Base-by-base conservation (phyloP, 2,797 vertebrate species). In the Neoniphon sammara region DNA sequence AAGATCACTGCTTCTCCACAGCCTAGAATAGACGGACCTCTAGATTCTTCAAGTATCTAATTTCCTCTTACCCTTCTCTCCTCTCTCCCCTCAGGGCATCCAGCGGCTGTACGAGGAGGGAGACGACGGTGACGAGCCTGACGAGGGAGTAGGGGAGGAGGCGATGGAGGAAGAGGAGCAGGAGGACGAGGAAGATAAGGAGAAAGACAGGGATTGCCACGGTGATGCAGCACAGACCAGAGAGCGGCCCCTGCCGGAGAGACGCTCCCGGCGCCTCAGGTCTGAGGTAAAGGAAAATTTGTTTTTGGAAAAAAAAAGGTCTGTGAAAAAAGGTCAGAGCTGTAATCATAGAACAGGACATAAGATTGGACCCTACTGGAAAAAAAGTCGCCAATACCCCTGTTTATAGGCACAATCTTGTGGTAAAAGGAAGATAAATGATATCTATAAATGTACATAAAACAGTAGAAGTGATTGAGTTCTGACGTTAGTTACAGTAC, bases 31-130 rank as follows among this genome's bases (percentile, higher is more conserved):
- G 20, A 47, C 15, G 0, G 11, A 15, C 44, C 20, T 54, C 20
- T 20, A 2, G 62, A 67, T 49, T 44, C 63, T 30, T 23, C 31
- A 14, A 50, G 47, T 72, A n/a, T 1, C 8, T 34, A 14, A 30
- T 80, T 39, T 59, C 27, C 21, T 62, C 67, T 68, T 8, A 54
- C 15, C 18, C 4, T 15, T 3, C 11, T 70, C 2, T 25, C 58
- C 61, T 52, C 17, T 60, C 54, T 0, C 25, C 25, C 18, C 54
- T 34, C 79, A 99, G 97, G 96, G 97, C 59, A 93, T 97, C 83
- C 96, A 96, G 50, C 95, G 95, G 75, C 92, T 97, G 20, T 96
- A 95, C 58, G 92, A 97, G 66, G 96, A 97, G 47, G 91, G 91
- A 56, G 96, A 95, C 27, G 97, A 98, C 56, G 91, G 93, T 52